A percentile compares a stretch with the other conserved stretches of the same genome.
These are phyloP conservation scores for Conistra vaccinii DNA, from an alignment of 2,888 invertebrate species.

Conservation along the genomic window DNA sequence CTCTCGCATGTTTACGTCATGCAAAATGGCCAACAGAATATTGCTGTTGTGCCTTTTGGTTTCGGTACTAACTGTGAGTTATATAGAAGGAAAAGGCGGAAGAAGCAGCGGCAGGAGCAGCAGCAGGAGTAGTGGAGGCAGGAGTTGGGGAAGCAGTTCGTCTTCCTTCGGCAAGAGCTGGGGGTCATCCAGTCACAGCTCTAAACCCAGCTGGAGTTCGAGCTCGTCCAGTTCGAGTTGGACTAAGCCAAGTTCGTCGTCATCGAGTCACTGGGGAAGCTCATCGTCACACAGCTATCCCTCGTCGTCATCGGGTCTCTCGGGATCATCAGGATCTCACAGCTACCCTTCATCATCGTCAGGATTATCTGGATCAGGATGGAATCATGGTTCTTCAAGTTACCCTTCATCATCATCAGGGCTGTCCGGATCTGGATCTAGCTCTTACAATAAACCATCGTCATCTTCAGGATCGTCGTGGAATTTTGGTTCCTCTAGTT, in stretches of 20 bases:
- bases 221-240: slow-evolving; percentile 29
- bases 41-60: slow-evolving; percentile 80
- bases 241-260: slow-evolving; percentile 57
- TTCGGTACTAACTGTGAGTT: slow-evolving; percentile 71
- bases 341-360: slow-evolving; percentile 52
- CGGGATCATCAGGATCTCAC: slow-evolving; percentile 37
- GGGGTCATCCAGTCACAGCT: slow-evolving; percentile 56
- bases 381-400: slow-evolving; percentile 24
- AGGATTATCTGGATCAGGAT: slow-evolving; percentile 34
- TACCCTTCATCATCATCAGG: slow-evolving; percentile 39
- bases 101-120: slow-evolving; percentile 65
- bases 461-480: slow-evolving; percentile 23
- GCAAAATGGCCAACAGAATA: slow-evolving; percentile 80
- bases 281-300: slow-evolving; percentile 42
- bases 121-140: slow-evolving; percentile 52
- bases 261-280: slow-evolving; percentile 51
- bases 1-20: slow-evolving; percentile 62
- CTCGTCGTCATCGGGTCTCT: slow-evolving; percentile 40
- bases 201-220: slow-evolving; percentile 14
- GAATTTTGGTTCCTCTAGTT: slow-evolving; percentile 11
- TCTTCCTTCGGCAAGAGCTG: slow-evolving; percentile 62
- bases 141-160: slow-evolving; percentile 52
- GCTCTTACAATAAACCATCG: slow-evolving; percentile 24
- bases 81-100: slow-evolving; percentile 72
- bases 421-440: slow-evolving; percentile 33